Evolutionary conservation across 2,888 invertebrate genomes (phyloP).

Genomic region (Coelopa pilipes): DNA sequence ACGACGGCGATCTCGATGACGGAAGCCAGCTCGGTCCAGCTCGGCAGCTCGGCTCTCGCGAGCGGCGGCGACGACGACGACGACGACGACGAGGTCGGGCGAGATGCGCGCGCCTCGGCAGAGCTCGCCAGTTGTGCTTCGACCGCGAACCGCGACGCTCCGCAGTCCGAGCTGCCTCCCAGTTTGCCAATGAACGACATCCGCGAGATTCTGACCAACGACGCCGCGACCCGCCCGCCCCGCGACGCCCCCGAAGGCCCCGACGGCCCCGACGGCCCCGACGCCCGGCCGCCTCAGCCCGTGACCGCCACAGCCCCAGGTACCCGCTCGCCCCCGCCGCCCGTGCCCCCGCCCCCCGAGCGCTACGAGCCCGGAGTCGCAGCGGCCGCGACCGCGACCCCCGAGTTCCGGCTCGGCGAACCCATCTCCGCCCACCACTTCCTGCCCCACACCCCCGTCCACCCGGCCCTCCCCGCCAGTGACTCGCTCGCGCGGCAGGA

Average conservation of each 20-base stretch:
- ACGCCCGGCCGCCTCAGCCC: background rate
- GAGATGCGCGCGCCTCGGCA: background rate
- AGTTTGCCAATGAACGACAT: slow-evolving; percentile 60
- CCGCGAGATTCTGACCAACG: slow-evolving; percentile 60
- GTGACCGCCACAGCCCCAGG: slow-evolving; percentile 32
- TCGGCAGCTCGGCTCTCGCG: background rate
- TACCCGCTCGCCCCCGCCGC: background rate
- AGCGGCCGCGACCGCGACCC: slow-evolving; percentile 1
- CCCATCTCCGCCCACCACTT: slow-evolving; percentile 40
- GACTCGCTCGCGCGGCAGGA: slow-evolving; percentile 68
- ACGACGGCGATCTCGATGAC: slow-evolving; percentile 13
- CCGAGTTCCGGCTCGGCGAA: slow-evolving; percentile 40
- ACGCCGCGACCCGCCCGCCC: slow-evolving; percentile 40
- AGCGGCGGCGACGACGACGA: slow-evolving; percentile 5
- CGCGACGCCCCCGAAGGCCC: background rate
- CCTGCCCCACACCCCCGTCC: slow-evolving; percentile 27
- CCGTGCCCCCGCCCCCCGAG: slow-evolving; percentile 45
- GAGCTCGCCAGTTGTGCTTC: slow-evolving; percentile 45
- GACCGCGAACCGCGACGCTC: slow-evolving; percentile 47
- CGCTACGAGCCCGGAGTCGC: slow-evolving; percentile 47
- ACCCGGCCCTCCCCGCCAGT: slow-evolving; percentile 31
- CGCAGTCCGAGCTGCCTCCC: slow-evolving; percentile 37
- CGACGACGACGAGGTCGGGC: background rate
- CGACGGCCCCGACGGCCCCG: background rate
- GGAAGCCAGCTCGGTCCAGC: too few species aligned